Conservation (phyloP, 2,113 vertebrate species). For the Nematolebias whitei region DNA sequence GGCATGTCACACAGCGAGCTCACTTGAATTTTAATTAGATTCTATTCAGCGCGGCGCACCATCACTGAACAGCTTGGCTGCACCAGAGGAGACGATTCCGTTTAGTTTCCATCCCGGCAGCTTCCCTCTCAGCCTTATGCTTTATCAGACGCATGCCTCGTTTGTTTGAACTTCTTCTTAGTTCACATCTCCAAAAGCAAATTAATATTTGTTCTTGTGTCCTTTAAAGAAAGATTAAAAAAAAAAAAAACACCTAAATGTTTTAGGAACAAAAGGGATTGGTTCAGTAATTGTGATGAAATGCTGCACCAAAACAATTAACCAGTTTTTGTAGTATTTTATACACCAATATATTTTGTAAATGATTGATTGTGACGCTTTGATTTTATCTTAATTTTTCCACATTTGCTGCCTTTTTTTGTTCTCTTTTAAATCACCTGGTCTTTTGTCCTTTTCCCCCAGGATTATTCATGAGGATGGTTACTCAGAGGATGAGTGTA, state of each 20-base stretch:
- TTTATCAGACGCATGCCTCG: conserved; percentile 22
- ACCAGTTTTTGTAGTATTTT: neutral
- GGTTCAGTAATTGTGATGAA: neutral
- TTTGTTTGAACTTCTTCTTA: conserved; percentile 19
- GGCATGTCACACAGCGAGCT: conserved; percentile 39
- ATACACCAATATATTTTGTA: neutral
- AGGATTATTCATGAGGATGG: conserved; percentile 98
- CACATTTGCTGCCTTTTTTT: neutral
- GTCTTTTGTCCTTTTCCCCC: conserved; percentile 8
- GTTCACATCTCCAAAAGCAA: conserved; percentile 19
- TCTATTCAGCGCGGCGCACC: conserved; percentile 53
- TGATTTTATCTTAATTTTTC: neutral
- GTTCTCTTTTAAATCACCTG: neutral
- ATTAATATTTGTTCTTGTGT: conserved; percentile 56
- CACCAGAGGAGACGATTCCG: conserved; percentile 39
- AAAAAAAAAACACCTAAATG: neutral
- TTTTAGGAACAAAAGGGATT: neutral
- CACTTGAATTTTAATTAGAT: conserved; percentile 67
- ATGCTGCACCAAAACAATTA: too few relatives aligned
- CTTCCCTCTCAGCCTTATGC: conserved; percentile 24
- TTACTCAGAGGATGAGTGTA: conserved; percentile 96
- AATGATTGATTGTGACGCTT: conserved; percentile 4
- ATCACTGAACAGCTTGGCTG: conserved; percentile 42
- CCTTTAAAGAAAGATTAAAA: conserved; percentile 15
- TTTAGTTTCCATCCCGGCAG: conserved; percentile 47